Evolutionary conservation across 2,113 vertebrate species (phyloP), one percentile per base, ranked within the genome.

Genomic region (Mormyrus iriodes): DNA sequence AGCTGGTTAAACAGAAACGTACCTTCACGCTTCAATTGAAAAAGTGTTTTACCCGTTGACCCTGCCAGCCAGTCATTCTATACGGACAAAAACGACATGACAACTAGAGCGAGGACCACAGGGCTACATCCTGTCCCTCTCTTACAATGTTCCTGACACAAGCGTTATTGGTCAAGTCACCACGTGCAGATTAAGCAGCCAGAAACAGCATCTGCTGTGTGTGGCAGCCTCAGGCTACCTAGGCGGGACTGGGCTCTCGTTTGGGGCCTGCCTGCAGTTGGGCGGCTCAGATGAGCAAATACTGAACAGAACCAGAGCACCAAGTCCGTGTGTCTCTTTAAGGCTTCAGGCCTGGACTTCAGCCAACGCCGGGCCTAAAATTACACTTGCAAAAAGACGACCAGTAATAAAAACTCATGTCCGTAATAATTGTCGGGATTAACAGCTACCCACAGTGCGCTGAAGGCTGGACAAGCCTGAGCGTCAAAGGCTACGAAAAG

Each of bases 281-380:
- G 13, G 73, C 73, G 17, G 73, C 15, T 79, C 13, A 79, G 73
- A 42, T 31, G 31, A 69, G n/a, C n/a, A 10, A 31, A 55, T 44
- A 31, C 58, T 48, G 35, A 24, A 46, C 44, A 58, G 87, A 90
- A 90, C 89, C 85, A 42, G 84, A 91, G 90, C 91, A 42, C 90
- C 87, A 87, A 76, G 92, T 91, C 93, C 85, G 89, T 91, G 90
- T 86, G 85, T 93, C 92, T 17, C 91, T 90, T 92, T 93, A 90
- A 91, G 90, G 90, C 94, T 91, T 91, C 87, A 89, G 90, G 90
- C 94, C 91, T 91, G 88, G 91, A 94, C 91, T 55, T 93, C 92
- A 91, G 90, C 90, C 90, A 48, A 49, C 44, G 69, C 83, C 27
- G 85, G 89, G 79, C 46, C 88, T 46, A 55, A 15, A 44, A 79